A percentile compares a stretch with the other conserved stretches of the same genome.
phyloP scores from a whole-genome alignment of 35 echinoderm and acorn worm species.

The Amphiura filiformis region DNA sequence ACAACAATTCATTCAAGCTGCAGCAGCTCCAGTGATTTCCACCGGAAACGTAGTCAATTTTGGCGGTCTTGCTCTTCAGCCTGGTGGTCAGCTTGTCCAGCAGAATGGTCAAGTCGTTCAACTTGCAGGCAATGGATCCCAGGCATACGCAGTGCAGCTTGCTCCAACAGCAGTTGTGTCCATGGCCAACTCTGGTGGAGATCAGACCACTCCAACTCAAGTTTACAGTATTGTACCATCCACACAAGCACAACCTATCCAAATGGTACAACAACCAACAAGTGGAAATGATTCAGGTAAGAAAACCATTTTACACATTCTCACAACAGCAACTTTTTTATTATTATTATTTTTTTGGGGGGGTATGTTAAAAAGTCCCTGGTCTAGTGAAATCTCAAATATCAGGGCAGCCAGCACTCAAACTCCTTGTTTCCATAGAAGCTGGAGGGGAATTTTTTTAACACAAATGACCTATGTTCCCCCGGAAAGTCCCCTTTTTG shows the following conservation, averaged over 20 bases:
- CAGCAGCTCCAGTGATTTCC: neutral
- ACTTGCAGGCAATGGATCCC: slow-evolving; percentile 18
- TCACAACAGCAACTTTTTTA: too few species aligned
- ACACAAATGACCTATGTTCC: too few species aligned
- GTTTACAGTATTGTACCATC: slow-evolving; percentile 47
- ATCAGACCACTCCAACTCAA: slow-evolving; percentile 23
- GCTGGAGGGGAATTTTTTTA: too few species aligned
- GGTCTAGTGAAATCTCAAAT: too few species aligned
- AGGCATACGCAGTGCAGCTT: slow-evolving; percentile 62
- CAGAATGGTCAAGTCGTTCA: slow-evolving; percentile 72
- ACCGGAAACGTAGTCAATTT: slow-evolving; percentile 37
- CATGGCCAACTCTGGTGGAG: slow-evolving; percentile 35
- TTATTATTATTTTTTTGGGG: too few species aligned
- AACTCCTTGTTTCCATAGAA: too few species aligned
- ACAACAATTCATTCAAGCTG: slow-evolving; percentile 28
- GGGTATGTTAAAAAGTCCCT: too few species aligned
- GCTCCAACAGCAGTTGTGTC: slow-evolving; percentile 49
- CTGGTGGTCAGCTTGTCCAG: slow-evolving; percentile 10
- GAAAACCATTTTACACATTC: too few species aligned
- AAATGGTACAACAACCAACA: neutral
- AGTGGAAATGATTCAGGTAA: neutral
- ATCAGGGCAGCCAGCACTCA: too few species aligned
- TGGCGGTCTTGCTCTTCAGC: slow-evolving; percentile 27
- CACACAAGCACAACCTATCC: neutral
- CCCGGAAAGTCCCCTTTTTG: too few species aligned